Percentiles rank a stretch among this genome's conserved stretches.
Conservation (phyloP, 2,888 invertebrate genomes). For the Lithodes maja region DNA sequence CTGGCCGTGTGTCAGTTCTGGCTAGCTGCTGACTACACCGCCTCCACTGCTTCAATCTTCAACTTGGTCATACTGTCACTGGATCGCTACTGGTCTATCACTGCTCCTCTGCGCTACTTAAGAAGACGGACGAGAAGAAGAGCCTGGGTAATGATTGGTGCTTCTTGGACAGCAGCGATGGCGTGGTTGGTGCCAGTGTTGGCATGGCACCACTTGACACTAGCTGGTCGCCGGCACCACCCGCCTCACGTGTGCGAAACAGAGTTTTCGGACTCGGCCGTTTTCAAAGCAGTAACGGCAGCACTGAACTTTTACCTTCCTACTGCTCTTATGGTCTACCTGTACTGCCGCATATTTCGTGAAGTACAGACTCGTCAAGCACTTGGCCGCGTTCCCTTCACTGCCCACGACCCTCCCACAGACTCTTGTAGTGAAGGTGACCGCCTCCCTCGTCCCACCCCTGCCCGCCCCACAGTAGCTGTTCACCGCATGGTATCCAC, state of each 20-base stretch:
- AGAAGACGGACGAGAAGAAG: conserved; percentile 76
- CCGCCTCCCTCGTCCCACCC: background rate
- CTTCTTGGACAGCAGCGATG: conserved; percentile 76
- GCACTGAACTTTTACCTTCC: conserved; percentile 78
- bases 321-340: conserved; percentile 76
- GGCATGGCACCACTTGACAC: conserved; percentile 76
- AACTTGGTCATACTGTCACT: conserved; percentile 77
- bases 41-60: conserved; percentile 79
- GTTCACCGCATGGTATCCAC: background rate
- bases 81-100: conserved; percentile 78
- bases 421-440: conserved; percentile 53
- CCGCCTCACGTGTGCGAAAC: conserved; percentile 76
- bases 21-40: conserved; percentile 79
- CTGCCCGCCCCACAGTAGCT: background rate
- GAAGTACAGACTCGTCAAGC: conserved; percentile 76
- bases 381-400: conserved; percentile 69
- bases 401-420: conserved; percentile 43
- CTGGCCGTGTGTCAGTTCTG: conserved; percentile 78
- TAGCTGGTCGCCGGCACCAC: conserved; percentile 45
- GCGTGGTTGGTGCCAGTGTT: conserved; percentile 77
- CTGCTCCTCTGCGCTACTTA: conserved; percentile 77
- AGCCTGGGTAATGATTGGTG: conserved; percentile 76
- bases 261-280: conserved; percentile 76
- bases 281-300: conserved; percentile 77
- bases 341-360: conserved; percentile 76